Evolutionary conservation across 2,888 invertebrate genomes (phyloP).

Genomic region (Melanophora roralis): DNA sequence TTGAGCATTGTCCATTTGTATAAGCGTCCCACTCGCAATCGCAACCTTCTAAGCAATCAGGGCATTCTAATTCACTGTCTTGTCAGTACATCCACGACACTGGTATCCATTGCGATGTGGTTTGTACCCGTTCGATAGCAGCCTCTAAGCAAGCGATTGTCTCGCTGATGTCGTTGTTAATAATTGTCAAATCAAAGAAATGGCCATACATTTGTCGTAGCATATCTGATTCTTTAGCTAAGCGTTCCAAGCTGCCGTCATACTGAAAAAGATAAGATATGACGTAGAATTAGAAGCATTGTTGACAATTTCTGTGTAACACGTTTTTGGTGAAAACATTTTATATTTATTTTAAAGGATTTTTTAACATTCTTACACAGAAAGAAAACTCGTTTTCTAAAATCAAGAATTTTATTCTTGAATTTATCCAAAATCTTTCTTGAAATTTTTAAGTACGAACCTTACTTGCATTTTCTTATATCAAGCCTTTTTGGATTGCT

Average conservation of each 20-base stretch:
- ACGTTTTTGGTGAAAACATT: no score
- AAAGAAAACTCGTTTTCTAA: no score
- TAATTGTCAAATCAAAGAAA: constrained; percentile 98
- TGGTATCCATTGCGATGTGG: constrained; percentile 97
- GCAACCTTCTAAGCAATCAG: constrained; percentile 77
- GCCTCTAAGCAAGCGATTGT: constrained; percentile 95
- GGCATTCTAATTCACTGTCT: constrained; percentile 78
- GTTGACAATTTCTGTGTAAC: no score
- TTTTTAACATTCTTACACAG: no score
- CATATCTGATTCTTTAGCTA: constrained; percentile 97
- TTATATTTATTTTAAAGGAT: no score
- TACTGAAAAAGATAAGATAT: constrained; percentile 81
- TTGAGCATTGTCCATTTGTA: constrained; percentile 70
- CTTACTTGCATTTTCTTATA: no score
- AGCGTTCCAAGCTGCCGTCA: constrained; percentile 96
- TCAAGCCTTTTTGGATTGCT: no score
- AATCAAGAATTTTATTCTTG: no score
- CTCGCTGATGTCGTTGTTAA: constrained; percentile 99
- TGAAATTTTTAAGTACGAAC: no score
- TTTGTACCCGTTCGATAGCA: constrained; percentile 92
- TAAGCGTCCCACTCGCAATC: constrained; percentile 77
- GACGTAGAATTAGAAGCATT: no score
- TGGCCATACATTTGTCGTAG: constrained; percentile 98
- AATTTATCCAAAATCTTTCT: no score
- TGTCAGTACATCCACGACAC: constrained; percentile 92